Evolutionary conservation across 2,888 invertebrate species (phyloP).

Genomic region (Uloborus plumipes): DNA sequence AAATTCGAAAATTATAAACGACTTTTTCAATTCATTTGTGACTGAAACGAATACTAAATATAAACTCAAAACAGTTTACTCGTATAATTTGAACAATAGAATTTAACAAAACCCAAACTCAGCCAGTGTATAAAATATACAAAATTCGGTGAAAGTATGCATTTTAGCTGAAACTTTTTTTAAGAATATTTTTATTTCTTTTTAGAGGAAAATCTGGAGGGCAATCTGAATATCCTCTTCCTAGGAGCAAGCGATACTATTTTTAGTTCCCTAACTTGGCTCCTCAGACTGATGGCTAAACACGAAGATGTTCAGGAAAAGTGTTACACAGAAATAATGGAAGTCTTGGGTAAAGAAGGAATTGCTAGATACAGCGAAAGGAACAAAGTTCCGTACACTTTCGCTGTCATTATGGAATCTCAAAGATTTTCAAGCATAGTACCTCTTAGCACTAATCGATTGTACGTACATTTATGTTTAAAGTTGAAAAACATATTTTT

Average conservation of each 20-base stretch:
- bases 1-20: too few relatives aligned
- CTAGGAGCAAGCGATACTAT: slow-evolving; percentile 43
- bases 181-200: background rate
- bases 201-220: slow-evolving; percentile 37
- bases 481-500: too few relatives aligned
- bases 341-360: slow-evolving; percentile 75
- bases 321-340: slow-evolving; percentile 77
- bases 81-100: too few relatives aligned
- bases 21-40: too few relatives aligned
- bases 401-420: slow-evolving; percentile 83
- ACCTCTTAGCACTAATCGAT: slow-evolving; percentile 62
- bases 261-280: slow-evolving; percentile 57
- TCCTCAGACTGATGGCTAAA: slow-evolving; percentile 76
- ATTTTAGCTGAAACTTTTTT: background rate
- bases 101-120: too few relatives aligned
- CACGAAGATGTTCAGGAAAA: slow-evolving; percentile 76
- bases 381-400: slow-evolving; percentile 83
- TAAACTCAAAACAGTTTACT: too few relatives aligned
- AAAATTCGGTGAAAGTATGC: too few relatives aligned
- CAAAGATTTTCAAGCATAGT: slow-evolving; percentile 78
- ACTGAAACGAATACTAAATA: too few relatives aligned
- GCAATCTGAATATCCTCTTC: slow-evolving; percentile 33
- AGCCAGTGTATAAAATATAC: too few relatives aligned
- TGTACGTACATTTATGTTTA: slow-evolving; percentile 20
- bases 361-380: slow-evolving; percentile 75